A percentile compares a stretch with the other conserved stretches of the same genome.
These are phyloP conservation scores for Acyrthosiphon pisum DNA, from an alignment of 1,140 invertebrate species.

Conservation along the genomic window DNA sequence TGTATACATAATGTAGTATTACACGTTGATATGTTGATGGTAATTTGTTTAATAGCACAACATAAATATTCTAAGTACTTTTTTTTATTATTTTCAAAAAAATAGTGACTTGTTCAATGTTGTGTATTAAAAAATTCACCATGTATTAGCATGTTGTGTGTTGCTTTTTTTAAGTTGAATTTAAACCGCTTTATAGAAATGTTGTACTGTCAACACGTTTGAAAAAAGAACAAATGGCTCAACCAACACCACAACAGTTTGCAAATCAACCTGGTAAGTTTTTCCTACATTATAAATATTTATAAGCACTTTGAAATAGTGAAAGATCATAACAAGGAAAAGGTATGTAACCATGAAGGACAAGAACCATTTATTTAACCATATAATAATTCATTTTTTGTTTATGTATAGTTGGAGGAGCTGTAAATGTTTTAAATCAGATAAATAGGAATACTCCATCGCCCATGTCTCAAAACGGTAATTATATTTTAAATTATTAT, in stretches of 20 bases:
- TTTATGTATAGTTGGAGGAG: slow-evolving; percentile 43
- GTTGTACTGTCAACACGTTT: slow-evolving; percentile 39
- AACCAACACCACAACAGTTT: slow-evolving; percentile 32
- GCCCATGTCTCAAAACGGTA: slow-evolving; percentile 61
- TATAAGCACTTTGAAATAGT: not conserved
- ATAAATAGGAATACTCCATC: slow-evolving; percentile 61
- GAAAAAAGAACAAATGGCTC: slow-evolving; percentile 41
- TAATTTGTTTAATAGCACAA: not conserved
- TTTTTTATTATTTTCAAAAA: not conserved
- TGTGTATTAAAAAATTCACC: not conserved
- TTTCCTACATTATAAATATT: not conserved
- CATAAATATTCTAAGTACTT: not conserved
- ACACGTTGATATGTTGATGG: not conserved
- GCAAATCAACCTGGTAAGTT: slow-evolving; percentile 44
- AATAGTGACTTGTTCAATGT: not conserved
- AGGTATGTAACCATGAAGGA: not conserved
- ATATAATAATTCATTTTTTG: not conserved
- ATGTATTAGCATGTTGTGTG: slow-evolving; percentile 21
- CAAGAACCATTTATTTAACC: not conserved
- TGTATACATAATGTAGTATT: not conserved
- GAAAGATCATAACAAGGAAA: not conserved
- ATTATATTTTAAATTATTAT: slow-evolving; percentile 32
- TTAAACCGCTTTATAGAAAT: slow-evolving; percentile 52
- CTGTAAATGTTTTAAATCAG: slow-evolving; percentile 58
- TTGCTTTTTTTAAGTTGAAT: slow-evolving; percentile 41